Evolutionary conservation across 2,888 invertebrate species (phyloP).

Genomic region (Minunthozetes semirufus): DNA sequence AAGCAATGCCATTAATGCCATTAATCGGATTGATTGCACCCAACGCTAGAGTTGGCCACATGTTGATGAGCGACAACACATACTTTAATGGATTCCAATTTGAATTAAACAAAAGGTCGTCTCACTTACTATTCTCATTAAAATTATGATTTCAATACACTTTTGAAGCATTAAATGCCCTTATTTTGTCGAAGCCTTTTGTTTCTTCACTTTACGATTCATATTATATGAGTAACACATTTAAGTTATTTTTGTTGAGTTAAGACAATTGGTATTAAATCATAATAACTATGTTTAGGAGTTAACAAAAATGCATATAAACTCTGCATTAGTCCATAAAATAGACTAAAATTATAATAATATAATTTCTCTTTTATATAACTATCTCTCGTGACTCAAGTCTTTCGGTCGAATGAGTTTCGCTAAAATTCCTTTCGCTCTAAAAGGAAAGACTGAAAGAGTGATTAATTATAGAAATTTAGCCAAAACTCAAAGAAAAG

Average conservation of each 20-base stretch:
- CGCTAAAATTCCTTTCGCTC: background rate
- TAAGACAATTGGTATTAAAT: background rate
- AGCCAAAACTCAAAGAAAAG: constrained; percentile 20
- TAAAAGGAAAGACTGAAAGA: background rate
- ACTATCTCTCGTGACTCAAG: background rate
- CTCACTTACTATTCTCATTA: background rate
- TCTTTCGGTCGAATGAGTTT: constrained; percentile 1
- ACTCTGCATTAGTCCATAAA: background rate
- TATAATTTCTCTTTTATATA: background rate
- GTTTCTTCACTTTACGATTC: background rate
- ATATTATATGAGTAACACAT: background rate
- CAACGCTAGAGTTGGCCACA: background rate
- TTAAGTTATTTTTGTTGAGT: background rate
- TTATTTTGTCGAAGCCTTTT: background rate
- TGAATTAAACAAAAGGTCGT: background rate
- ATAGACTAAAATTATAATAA: background rate
- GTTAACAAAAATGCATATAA: no score
- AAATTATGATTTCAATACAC: background rate
- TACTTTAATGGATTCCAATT: background rate
- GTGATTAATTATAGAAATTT: constrained; percentile 26
- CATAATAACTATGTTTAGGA: no score
- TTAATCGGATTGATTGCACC: background rate
- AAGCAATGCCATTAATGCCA: background rate
- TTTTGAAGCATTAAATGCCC: background rate
- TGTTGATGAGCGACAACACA: constrained; percentile 1